Base-by-base conservation (phyloP, 1,140 invertebrate genomes). In the Argopecten irradians region DNA sequence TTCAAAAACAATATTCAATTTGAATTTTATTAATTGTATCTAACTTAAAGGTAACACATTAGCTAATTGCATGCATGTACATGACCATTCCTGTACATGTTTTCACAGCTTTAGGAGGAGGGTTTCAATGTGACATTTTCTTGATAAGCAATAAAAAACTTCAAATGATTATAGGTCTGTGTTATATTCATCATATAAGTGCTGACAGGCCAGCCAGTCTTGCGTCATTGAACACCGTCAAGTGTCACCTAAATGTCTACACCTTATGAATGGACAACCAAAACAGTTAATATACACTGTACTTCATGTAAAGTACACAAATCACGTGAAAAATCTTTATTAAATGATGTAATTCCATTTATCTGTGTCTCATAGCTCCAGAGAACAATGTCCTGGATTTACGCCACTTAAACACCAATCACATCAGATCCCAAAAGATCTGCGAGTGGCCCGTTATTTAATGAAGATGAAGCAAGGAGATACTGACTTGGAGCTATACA, bases 371-470 rank as follows among this genome's bases (percentile, higher is more conserved):
- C 28, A 28, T 28, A 71, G 55, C 22, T 28, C 55, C n/a, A n/a
- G 13, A 46, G n/a, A 16, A 71, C 55, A 71, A 16, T 71, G 55
- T 71, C 55, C 55, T 71, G 55, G 55, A 71, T 71, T 28, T 28
- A n/a, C 55, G 55, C 55, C 55, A 71, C 28, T 71, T 71, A 71
- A 71, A 71, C 55, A 71, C 55, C 55, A 71, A 71, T 71, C 55
- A 28, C 55, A 71, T 71, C 55, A 5, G 55, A 71, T 71, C 55
- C 14, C 8, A 11, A 71, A 71, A 71, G 55, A 71, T 71, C 55
- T 71, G n/a, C 22, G 28, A 71, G 55, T n/a, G 55, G 55, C 55
- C 55, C 55, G 55, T 71, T 71, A 71, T 28, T 71, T 71, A 71
- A 71, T 71, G 55, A n/a, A 71, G 55, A 71, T 71, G 55, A n/a